phyloP scores from a whole-genome alignment of 2,888 invertebrate species.

The Hirtodrosophila trivittata region DNA sequence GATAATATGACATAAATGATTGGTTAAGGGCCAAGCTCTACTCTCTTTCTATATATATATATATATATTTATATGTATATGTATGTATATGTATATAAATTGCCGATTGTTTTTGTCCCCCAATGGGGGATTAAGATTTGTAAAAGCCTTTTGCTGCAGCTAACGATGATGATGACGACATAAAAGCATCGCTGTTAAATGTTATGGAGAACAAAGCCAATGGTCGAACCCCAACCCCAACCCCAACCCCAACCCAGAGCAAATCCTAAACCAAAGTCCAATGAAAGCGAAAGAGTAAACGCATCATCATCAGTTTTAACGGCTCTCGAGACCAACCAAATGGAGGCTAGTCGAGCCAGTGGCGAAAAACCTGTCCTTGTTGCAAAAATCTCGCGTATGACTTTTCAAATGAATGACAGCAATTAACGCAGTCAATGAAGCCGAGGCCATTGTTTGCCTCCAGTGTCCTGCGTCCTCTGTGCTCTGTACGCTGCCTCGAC shows the following conservation, averaged over 20 bases:
- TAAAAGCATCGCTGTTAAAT: constrained; percentile 52
- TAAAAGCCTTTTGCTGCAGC: constrained; percentile 21
- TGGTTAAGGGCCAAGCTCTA: constrained; percentile 22
- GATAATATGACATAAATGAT: constrained; percentile 63
- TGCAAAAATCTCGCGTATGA: constrained; percentile 65
- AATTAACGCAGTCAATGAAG: constrained; percentile 78
- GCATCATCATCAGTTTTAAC: constrained; percentile 77
- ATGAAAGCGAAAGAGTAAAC: constrained; percentile 64
- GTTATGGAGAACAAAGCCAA: constrained; percentile 36
- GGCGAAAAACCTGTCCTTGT: constrained; percentile 10
- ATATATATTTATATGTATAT: constrained; percentile 7
- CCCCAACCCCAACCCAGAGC: constrained; percentile 4
- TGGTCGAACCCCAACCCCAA: constrained; percentile 3
- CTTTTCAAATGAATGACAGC: constrained; percentile 79
- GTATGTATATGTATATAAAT: constrained; percentile 36
- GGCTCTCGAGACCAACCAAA: constrained; percentile 34
- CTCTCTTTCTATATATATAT: constrained; percentile 3
- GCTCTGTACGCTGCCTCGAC: constrained; percentile 28
- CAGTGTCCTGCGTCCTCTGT: constrained; percentile 1
- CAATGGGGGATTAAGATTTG: constrained; percentile 51
- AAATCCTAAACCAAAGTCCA: constrained; percentile 5
- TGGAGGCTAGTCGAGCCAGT: constrained; percentile 2
- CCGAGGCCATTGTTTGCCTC: constrained; percentile 65
- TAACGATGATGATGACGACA: constrained; percentile 47
- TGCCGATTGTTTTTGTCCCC: constrained; percentile 50